Evolutionary conservation across 2,113 vertebrate species (phyloP), one percentile per base, ranked within the genome.

Genomic region (Neotoma lepida): DNA sequence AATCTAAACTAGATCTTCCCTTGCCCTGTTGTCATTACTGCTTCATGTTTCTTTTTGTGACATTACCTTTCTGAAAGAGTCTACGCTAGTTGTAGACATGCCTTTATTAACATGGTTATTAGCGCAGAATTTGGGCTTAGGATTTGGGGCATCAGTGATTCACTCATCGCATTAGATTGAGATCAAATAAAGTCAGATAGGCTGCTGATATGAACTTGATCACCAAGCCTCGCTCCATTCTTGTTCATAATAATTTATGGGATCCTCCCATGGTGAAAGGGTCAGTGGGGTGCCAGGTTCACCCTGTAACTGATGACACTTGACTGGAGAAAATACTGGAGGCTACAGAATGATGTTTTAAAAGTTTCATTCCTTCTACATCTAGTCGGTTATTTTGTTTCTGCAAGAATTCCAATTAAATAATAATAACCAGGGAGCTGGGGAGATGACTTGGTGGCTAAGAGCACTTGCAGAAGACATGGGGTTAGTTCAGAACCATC

Each of bases 361-460:
- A 66, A 64, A 85, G 58, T 49, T 93, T 91, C 10, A 49, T 68
- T 87, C 14, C 70, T 89, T 39, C 5, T 88, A 28, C n/a, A 49
- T 92, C 22, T 86, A 44, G 15, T 14, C 85, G 49, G 26, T n/a
- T 15, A 15, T 82, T 87, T 92, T 93, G 96, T 87, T 84, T n/a
- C 66, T 78, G 24, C 86, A 92, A 92, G 66, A 84, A 86, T 89
- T 82, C 13, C 2, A 20, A 61, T 22, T 4, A 85, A 84, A 82
- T 8, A 44, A 44, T 63, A 64, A 46, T 9, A n/a, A n/a, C n/a
- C 2, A 13, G n/a, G 54, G 54, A 58, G 5, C 12, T 39, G 51
- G 78, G 80, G 78, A n/a, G 35, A n/a, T 58, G 54, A 12, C 22
- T 39, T n/a, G 54, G 35, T n/a, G n/a, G 78, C n/a, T 58, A 26